Base-by-base conservation (phyloP, 1,140 invertebrate genomes). In the Drosophila nigromelanica region DNA sequence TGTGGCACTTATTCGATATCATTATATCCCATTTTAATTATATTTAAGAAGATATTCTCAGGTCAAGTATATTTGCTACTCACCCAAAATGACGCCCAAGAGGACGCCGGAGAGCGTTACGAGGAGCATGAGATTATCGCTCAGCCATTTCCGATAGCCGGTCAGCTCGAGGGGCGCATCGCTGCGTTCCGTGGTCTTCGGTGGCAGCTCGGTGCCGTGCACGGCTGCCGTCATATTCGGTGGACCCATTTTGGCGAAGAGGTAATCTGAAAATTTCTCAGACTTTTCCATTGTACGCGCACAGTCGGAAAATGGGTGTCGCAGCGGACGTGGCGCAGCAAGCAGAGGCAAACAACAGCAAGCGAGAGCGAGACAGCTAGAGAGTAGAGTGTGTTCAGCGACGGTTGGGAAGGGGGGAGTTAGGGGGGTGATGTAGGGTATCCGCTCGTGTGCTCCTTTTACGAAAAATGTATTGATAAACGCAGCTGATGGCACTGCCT, bases 61-160 rank as follows among this genome's bases (percentile, higher is more conserved):
- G n/a, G n/a, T 27, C 24, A 27, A 27, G 1, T 7, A 8, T 8
- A 42, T 5, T 43, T 1, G 14, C 0, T 21, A 83, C 93, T 94
- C 91, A 96, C 96, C 96, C 56, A 96, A 86, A 73, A 94, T 92
- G 30, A 96, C 94, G 30, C 96, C 96, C 24, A 95, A 92, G 43
- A 96, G 69, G 4, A 97, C 96, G 14, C 96, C 96, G 18, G 94
- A 94, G 54, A 97, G 92, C 10, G 96, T 97, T 52, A 96, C 93
- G 45, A 97, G 92, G 58, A 97, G 93, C 80, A 97, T 94, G 4
- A 96, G 93, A 91, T 97, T 97, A 45, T 96, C 95, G 45, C 93
- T 92, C 43, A 96, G 92, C 94, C 95, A 96, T 78, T 95, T 95
- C 70, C 93, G 93, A 30, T 93, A 92, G 37, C 94, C 94, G 76